Base-by-base conservation (phyloP, 2,888 invertebrate genomes). In the Lordiphosa andalusiaca region DNA sequence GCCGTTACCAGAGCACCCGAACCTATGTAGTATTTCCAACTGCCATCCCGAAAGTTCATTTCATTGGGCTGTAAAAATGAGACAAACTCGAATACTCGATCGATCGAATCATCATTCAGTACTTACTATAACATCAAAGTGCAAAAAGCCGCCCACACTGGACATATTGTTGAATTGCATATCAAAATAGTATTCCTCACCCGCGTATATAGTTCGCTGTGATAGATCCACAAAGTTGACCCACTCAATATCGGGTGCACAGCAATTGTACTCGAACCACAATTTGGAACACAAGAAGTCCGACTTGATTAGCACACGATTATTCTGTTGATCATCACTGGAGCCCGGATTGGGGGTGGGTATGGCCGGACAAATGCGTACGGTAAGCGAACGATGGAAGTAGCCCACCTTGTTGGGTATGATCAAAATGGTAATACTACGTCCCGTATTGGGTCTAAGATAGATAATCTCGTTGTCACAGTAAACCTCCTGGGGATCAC, bases 91-190 rank as follows among this genome's bases (percentile, higher is more conserved):
- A n/a, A 19, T 13, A 6, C 9, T 4, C 9, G 10, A 6, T 23
- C 6, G 5, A 23, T 25, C 3, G 13, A 2, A 21, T 25, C 16
- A 1, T 6, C 6, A 40, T 9, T 16, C 16, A 10, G n/a, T 10
- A 58, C 85, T 69, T 60, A 88, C 88, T 53, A 88, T 68, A 5
- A 86, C 74, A 47, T 87, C 87, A 30, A 71, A 88, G 58, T 80
- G 84, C 1, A 88, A 4, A 52, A 89, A 88, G 2, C 87, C 89
- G 10, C 75, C 77, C 2, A 87, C 65, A 6, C 30, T 48, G 6
- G 74, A 74, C 0, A n/a, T 16, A 52, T 89, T 89, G 9, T 39
- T 52, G 33, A 89, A 86, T 1, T 23, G 5, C 73, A 89, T 86
- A 5, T 69, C 46, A 35, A 88, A 87, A 2, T 46, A 37, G 36